Evolutionary conservation across 1,140 invertebrate genomes (phyloP).

Genomic region (Drosophila carrolli): DNA sequence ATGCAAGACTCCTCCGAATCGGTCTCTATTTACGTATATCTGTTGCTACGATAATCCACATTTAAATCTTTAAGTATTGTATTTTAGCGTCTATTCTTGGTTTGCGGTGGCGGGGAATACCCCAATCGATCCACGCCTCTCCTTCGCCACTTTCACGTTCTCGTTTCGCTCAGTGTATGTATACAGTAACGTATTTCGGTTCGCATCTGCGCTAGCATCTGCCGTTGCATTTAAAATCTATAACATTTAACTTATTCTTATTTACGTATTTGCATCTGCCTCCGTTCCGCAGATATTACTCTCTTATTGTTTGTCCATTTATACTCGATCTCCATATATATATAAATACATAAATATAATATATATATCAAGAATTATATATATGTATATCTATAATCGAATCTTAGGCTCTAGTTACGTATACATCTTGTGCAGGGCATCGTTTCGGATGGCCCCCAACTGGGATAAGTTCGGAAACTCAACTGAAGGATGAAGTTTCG

Average conservation of each 20-base stretch:
- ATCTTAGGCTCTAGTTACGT: conserved; percentile 81
- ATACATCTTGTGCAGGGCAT: conserved; percentile 82
- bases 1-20: conserved; percentile 40
- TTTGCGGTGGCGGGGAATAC: conserved; percentile 21
- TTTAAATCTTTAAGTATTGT: conserved; percentile 71
- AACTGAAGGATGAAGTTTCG: conserved; percentile 49
- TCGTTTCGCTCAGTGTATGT: conserved; percentile 44
- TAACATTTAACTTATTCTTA: conserved; percentile 81
- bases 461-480: conserved; percentile 51
- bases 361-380: conserved; percentile 53
- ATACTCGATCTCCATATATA: conserved; percentile 58
- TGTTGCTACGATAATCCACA: conserved; percentile 80
- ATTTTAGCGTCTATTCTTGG: conserved; percentile 64
- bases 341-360: conserved; percentile 69
- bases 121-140: conserved; percentile 45
- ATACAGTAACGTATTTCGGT: conserved; percentile 71
- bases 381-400: conserved; percentile 58
- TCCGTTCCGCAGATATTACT: conserved; percentile 43
- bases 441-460: conserved; percentile 48
- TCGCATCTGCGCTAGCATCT: neutral
- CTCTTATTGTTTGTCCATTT: conserved; percentile 75
- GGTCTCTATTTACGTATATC: conserved; percentile 71
- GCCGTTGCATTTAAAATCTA: conserved; percentile 69
- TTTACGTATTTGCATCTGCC: conserved; percentile 59
- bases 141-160: conserved; percentile 21